phyloP scores from a whole-genome alignment of 2,113 vertebrate species.

The Chaetops frenatus region DNA sequence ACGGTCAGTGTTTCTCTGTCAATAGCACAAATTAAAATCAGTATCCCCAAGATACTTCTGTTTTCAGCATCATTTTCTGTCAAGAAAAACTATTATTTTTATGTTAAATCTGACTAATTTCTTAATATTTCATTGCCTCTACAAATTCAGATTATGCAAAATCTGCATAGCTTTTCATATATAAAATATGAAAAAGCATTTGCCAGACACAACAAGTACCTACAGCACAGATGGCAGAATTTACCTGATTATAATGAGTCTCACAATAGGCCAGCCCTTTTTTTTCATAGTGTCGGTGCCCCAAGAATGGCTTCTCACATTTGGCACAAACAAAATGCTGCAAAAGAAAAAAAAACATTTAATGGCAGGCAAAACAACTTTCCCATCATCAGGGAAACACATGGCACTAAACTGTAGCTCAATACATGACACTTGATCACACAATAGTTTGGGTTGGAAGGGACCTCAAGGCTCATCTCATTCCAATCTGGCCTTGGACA shows the following conservation, averaged over 20 bases:
- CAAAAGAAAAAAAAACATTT: background rate
- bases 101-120: background rate
- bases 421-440: background rate
- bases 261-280: slow-evolving; percentile 81
- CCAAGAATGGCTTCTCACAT: slow-evolving; percentile 79
- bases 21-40: background rate
- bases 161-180: background rate
- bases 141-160: background rate
- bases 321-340: slow-evolving; percentile 81
- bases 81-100: background rate
- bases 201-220: background rate
- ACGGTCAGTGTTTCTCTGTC: background rate
- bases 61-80: background rate
- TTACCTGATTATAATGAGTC: slow-evolving; percentile 79
- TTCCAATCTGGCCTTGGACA: background rate
- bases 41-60: background rate
- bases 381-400: background rate
- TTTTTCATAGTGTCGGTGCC: slow-evolving; percentile 77
- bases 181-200: background rate
- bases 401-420: background rate
- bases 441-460: background rate
- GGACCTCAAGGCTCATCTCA: background rate
- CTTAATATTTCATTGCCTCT: background rate
- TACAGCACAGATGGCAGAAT: background rate
- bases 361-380: background rate